Conservation (phyloP, 2,797 vertebrate genomes). For the Sebastes alutus region DNA sequence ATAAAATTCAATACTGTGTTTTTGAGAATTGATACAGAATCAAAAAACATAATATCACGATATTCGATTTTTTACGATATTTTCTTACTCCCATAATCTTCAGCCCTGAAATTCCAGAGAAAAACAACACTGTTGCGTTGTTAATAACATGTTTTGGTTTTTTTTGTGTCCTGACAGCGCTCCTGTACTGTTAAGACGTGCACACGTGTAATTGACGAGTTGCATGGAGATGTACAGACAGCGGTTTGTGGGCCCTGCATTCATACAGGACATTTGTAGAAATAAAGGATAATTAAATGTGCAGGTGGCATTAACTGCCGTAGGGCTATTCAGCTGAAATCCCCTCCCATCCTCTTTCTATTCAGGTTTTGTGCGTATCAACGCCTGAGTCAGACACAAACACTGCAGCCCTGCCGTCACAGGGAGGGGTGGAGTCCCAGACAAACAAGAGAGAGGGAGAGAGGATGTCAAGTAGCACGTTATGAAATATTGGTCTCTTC, state of each 20-base stretch:
- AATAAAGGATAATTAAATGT: slow-evolving; percentile 53
- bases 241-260: slow-evolving; percentile 25
- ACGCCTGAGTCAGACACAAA: slow-evolving; percentile 62
- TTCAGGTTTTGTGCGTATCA: slow-evolving; percentile 35
- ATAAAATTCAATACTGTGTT: too few relatives aligned
- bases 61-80: too few relatives aligned
- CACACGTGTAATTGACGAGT: slow-evolving; percentile 15
- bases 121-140: neutral
- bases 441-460: neutral
- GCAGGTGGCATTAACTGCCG: slow-evolving; percentile 44
- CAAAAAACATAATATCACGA: too few relatives aligned
- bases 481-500: neutral
- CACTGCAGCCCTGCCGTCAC: slow-evolving; percentile 20
- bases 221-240: slow-evolving; percentile 21
- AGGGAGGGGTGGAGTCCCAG: neutral
- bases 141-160: neutral
- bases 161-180: neutral
- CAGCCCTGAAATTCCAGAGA: neutral
- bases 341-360: slow-evolving; percentile 30
- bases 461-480: slow-evolving; percentile 1
- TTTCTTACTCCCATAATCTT: neutral
- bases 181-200: neutral
- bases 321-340: slow-evolving; percentile 25
- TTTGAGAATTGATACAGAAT: too few relatives aligned
- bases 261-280: slow-evolving; percentile 32